These are phyloP conservation scores for Calameuta filiformis DNA, from an alignment of 2,888 invertebrate species.

Conservation along the genomic window DNA sequence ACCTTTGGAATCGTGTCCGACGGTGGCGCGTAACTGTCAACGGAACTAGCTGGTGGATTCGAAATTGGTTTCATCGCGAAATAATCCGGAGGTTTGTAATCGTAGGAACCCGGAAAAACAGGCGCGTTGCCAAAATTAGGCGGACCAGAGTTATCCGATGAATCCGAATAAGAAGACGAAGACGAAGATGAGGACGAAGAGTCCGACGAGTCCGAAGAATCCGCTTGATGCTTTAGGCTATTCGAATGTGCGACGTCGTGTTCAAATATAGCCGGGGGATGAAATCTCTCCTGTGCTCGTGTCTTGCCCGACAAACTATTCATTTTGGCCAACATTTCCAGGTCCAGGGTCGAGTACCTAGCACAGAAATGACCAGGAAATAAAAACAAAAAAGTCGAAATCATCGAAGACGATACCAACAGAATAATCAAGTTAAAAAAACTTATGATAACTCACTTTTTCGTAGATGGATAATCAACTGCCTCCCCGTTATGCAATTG, in stretches of 20 bases:
- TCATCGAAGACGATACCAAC: background rate
- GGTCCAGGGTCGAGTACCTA: conserved; percentile 52
- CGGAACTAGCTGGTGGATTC: conserved; percentile 14
- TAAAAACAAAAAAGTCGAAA: background rate
- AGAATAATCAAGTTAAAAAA: background rate
- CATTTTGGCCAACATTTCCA: conserved; percentile 43
- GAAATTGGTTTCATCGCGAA: conserved; percentile 20
- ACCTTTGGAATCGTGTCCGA: background rate
- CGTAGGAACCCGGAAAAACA: conserved; percentile 32
- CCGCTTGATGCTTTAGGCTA: background rate
- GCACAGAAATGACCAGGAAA: background rate
- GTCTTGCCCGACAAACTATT: conserved; percentile 31
- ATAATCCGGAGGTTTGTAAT: conserved; percentile 35
- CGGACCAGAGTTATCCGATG: conserved; percentile 3
- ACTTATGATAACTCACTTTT: conserved; percentile 35
- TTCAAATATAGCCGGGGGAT: conserved; percentile 52
- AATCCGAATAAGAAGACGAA: conserved; percentile 2
- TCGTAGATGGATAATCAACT: conserved; percentile 42
- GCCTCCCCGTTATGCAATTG: conserved; percentile 53
- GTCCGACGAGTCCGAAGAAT: background rate
- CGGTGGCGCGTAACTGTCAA: conserved; percentile 24
- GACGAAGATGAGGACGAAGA: background rate
- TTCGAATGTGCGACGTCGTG: conserved; percentile 23
- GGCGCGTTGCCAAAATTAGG: conserved; percentile 26
- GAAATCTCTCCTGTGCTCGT: conserved; percentile 53